phyloP scores from a whole-genome alignment of 2,113 vertebrate species.

The Willisornis vidua region DNA sequence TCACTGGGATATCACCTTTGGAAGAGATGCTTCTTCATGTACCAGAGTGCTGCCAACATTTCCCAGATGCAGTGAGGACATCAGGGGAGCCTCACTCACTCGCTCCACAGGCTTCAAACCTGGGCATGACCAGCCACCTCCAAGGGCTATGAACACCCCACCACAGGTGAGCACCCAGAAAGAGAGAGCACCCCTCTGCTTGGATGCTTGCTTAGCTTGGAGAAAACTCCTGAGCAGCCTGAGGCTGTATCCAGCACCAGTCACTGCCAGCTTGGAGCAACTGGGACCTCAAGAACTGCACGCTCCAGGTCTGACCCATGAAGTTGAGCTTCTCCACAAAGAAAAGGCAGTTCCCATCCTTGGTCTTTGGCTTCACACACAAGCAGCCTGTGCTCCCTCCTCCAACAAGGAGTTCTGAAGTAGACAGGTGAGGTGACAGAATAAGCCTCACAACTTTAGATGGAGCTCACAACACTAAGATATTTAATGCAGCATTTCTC shows the following conservation, averaged over 20 bases:
- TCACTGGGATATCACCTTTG: neutral
- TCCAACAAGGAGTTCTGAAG: neutral
- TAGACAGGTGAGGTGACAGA: neutral
- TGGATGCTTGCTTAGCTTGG: neutral
- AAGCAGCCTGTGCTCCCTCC: neutral
- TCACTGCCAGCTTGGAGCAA: fast-evolving
- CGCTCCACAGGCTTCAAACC: neutral
- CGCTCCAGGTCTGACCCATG: fast-evolving
- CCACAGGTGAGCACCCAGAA: fast-evolving
- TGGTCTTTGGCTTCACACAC: neutral
- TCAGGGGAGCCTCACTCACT: neutral
- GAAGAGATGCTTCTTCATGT: too few relatives aligned
- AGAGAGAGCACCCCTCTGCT: neutral
- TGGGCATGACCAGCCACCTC: fast-evolving
- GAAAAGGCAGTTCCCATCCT: neutral
- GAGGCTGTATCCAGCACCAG: neutral
- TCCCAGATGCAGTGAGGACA: fast-evolving
- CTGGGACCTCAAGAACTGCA: neutral
- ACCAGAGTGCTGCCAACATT: neutral
- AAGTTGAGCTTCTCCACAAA: neutral
- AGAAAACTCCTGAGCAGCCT: neutral
- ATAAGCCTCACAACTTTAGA: neutral
- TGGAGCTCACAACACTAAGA: neutral
- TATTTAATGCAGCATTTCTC: neutral
- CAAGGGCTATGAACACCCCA: neutral